Evolutionary conservation across 2,888 invertebrate species (phyloP), one percentile per base, ranked within the genome.

Genomic region (Hydriomena furcata): DNA sequence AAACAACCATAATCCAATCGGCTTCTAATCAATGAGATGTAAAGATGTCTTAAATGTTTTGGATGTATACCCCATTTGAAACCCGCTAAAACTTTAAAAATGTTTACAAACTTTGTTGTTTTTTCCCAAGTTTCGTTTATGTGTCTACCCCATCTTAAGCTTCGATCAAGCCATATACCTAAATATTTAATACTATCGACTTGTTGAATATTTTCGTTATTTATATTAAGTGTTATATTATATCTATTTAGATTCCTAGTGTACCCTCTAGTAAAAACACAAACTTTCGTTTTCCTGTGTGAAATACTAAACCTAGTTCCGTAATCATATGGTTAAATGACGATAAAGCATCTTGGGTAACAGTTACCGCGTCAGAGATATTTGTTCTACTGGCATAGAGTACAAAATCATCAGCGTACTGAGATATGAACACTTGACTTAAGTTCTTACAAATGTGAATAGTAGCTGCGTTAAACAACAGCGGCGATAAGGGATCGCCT

Each of bases 101-200:
- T 12, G 45, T 63, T 66, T 5, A 65, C 5, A 34, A 45, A 59
- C 52, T 60, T 68, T n/a, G n/a, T n/a, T 13, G 17, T 0, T 27
- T 11, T 44, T 63, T 68, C 6, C 40, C 34, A 4, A 0, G 17
- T 1, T n/a, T n/a, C n/a, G n/a, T n/a, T n/a, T n/a, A n/a, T n/a
- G n/a, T n/a, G n/a, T n/a, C n/a, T n/a, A n/a, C 17, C 7, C 71
- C 67, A 71, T 5, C 42, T 44, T 4, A 69, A 25, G 0, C 44
- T 44, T 1, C 41, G 34, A 45, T 69, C 68, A 1, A 70, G 25
- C 66, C 66, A 66, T 7, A 68, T 4, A 7, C 66, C 64, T 10
- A 70, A 34, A 45, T 66, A 69, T 46, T 61, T 71, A 0, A 61
- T n/a, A n/a, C n/a, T n/a, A n/a, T n/a, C n/a, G n/a, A n/a, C n/a